Base-by-base conservation (phyloP, 2,113 vertebrate genomes). In the Salvelinus fontinalis region DNA sequence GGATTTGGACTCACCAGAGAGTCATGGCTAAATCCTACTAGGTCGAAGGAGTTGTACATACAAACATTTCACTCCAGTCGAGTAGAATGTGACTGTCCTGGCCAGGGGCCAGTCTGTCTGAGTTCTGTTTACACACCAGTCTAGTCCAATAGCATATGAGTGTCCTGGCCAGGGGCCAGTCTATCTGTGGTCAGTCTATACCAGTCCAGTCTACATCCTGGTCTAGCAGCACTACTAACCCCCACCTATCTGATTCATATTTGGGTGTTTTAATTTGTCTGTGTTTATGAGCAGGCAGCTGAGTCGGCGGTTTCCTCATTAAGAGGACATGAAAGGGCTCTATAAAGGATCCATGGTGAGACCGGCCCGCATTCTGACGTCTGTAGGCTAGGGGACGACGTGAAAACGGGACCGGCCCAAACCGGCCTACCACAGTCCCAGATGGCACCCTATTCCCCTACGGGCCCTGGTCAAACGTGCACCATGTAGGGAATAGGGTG, bases 221-320 rank as follows among this genome's bases (percentile, higher is more conserved):
- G 9, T 29, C 26, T 4, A 24, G 11, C 64, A 12, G 64, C 64
- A 6, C 20, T 24, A 12, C 60, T 26, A 16, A 22, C 22, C 31
- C 16, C 67, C 54, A 74, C 67, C 54, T 78, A 78, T 86, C 83
- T 84, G 89, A 92, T 93, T 93, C 92, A 93, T 93, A 92, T 93
- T 91, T 89, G 90, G 89, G 87, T 87, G 86, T 89, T 93, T 92
- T 90, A 90, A 92, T 92, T 90, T 78, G 90, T 76, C 78, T 83
- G 85, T 82, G 87, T 92, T 94, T 92, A 94, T 90, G 76, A 87
- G 92, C 78, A 79, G 83, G 89, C 88, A 91, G 91, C 89, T 90
- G 87, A 90, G 90, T 88, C 84, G 86, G 93, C 73, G 91, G 92
- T 93, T 94, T 91, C 82, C 92, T 92, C 90, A 92, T 94, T 93